Evolutionary conservation across 2,797 vertebrate genomes (phyloP), one percentile per base, ranked within the genome.

Genomic region (Brotula barbata): DNA sequence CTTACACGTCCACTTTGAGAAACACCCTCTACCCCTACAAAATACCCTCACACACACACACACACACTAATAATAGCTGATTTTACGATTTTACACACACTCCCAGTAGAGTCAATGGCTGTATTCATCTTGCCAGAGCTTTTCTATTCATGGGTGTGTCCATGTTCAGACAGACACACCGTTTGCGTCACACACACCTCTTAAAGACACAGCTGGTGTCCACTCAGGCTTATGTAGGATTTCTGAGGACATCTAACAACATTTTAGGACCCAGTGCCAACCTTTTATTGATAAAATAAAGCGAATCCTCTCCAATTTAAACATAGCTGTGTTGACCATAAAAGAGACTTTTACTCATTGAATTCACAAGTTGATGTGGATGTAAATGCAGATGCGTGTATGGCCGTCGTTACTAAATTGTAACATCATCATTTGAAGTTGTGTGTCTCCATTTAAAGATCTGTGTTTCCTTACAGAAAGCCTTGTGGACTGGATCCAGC

Each of bases 401-500:
- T 28, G 25, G 3, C 25, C 7, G 3, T 28, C 7, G 7, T 28
- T 28, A 28, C 25, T 28, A 9, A 33, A 33, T 33, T 33, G 31
- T 10, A 33, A 33, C 31, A 33, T 2, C 25, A 28, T 28, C 25
- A 28, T 33, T 33, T 33, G 9, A 7, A 33, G 31, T 33, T 33
- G 6, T n/a, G n/a, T n/a, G n/a, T 11, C 31, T 33, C 31, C 31
- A 33, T 9, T 33, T 2, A 2, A 33, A 33, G 6, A 9, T 33
- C 31, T 14, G 0, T 4, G 0, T 42, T 33, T 39, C 6, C 12
- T 64, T 56, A 1, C 87, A 99, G 96, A 97, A 96, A 94, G 95
- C 96, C 0, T 89, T 98, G 74, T 91, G 95, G 77, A 97, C 94
- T 0, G 96, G 95, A 23, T 94, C 88, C 6, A 96, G 95, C 77